phyloP scores from a whole-genome alignment of 2,797 vertebrate species.

The Salarias fasciatus region DNA sequence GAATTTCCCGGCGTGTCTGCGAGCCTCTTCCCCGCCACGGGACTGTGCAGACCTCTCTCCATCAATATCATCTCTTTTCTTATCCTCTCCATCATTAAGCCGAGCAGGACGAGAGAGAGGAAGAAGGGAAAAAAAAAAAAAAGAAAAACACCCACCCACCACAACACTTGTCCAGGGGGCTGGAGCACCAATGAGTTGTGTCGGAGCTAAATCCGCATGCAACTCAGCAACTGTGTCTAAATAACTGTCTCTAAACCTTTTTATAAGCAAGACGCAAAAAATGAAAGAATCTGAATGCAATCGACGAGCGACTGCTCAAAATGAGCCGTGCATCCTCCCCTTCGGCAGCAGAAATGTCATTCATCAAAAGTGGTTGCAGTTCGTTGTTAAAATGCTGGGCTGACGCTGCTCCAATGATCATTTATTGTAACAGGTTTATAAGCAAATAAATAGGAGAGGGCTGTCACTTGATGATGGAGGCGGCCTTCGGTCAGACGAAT shows the following conservation, averaged over 20 bases:
- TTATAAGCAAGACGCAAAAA: conserved; percentile 90
- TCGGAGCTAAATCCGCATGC: conserved; percentile 94
- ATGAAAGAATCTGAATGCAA: conserved; percentile 90
- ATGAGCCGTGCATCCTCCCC: conserved; percentile 95
- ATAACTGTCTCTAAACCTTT: conserved; percentile 86
- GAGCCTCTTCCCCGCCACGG: conserved; percentile 93
- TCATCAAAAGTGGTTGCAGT: conserved; percentile 94
- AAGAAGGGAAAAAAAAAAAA: not conserved
- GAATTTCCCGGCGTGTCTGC: conserved; percentile 94
- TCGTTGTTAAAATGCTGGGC: conserved; percentile 97
- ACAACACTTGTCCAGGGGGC: conserved; percentile 85
- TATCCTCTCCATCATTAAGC: conserved; percentile 99
- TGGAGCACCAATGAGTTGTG: conserved; percentile 90
- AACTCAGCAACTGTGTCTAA: conserved; percentile 85
- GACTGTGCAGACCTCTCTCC: conserved; percentile 98
- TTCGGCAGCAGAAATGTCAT: conserved; percentile 91
- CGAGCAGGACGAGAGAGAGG: conserved; percentile 64
- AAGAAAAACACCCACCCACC: conserved; percentile 72
- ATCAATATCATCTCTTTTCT: conserved; percentile 99
- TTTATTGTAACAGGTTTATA: conserved; percentile 99
- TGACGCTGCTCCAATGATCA: conserved; percentile 99
- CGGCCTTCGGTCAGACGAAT: conserved; percentile 98
- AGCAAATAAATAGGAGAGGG: conserved; percentile 99
- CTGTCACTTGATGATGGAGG: conserved; percentile 99
- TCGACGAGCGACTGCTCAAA: conserved; percentile 96